phyloP scores from a whole-genome alignment of 1,140 invertebrate genomes.

The Bombus balteatus region DNA sequence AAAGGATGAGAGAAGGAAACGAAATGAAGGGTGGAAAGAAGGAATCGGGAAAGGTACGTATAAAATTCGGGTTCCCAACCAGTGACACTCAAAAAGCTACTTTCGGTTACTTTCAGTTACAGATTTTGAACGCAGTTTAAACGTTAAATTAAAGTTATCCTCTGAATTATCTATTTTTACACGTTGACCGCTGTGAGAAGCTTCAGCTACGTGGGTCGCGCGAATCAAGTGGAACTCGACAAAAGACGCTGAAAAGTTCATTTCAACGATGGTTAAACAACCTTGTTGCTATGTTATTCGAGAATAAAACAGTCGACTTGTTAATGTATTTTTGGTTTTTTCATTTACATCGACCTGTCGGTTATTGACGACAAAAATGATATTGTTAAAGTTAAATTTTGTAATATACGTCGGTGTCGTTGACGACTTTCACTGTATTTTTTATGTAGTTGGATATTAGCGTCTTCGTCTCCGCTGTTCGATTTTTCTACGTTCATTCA shows the following conservation, averaged over 20 bases:
- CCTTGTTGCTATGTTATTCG: too few species aligned
- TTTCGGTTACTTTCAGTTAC: neutral
- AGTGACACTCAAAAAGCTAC: neutral
- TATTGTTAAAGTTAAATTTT: neutral
- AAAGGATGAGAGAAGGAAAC: conserved; percentile 17
- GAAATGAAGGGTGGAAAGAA: neutral
- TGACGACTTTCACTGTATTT: too few species aligned
- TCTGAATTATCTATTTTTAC: neutral
- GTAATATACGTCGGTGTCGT: too few species aligned
- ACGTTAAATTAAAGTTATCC: neutral
- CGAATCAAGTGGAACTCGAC: too few species aligned
- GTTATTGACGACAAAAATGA: neutral
- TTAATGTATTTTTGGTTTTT: neutral
- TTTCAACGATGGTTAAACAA: too few species aligned
- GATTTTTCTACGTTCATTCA: too few species aligned
- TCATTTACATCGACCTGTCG: too few species aligned
- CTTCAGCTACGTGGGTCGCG: too few species aligned
- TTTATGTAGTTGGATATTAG: neutral
- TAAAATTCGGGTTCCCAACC: neutral
- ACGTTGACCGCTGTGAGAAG: too few species aligned
- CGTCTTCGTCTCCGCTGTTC: too few species aligned
- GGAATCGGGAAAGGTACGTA: conserved; percentile 37
- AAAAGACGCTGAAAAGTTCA: too few species aligned
- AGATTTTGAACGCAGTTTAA: neutral
- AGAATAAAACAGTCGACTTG: too few species aligned